Evolutionary conservation across 2,113 vertebrate genomes (phyloP), one percentile per base, ranked within the genome.

Genomic region (Forbesichthys papilliferus): DNA sequence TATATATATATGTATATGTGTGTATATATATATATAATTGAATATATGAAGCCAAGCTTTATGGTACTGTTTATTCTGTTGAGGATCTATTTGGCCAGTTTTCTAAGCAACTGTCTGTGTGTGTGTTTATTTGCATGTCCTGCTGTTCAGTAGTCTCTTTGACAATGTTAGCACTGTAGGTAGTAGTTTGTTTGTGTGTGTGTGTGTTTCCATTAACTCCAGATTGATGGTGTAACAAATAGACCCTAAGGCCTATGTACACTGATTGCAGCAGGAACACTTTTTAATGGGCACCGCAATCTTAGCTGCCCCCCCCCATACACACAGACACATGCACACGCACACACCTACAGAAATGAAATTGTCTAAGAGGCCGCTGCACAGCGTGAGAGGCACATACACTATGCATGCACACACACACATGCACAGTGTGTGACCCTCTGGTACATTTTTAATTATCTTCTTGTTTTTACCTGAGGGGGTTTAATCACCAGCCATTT

Each of bases 381-480:
- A 61, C 59, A 61, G 59, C 59, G 9, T 12, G 27, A 42, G 16
- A 16, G 1, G 42, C 10, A 34, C 56, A 3, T 11, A 58, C 27
- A 58, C 56, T 9, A 4, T 8, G 34, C 69, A 56, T 57, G 47
- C 33, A 55, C 53, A 54, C 61, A 47, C 65, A 57, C 49, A 56
- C 72, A 70, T 61, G 12, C 8, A 18, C 65, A 68, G 8, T 66
- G 60, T 68, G 66, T 86, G 80, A 82, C 79, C 81, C 84, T 69
- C 64, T 52, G 42, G 81, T 87, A 79, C 79, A 83, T 88, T 86
- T 89, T 86, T 88, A 89, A 91, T 89, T 87, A 88, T 84, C 65
- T 52, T 84, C 83, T 83, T 86, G 80, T 85, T 88, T 79, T 88
- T 82, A 85, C 82, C 86, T 80, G 75, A 8, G 80, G 87, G 76